Base-by-base conservation (phyloP, 2,113 vertebrate species). In the Lophochroa leadbeateri region DNA sequence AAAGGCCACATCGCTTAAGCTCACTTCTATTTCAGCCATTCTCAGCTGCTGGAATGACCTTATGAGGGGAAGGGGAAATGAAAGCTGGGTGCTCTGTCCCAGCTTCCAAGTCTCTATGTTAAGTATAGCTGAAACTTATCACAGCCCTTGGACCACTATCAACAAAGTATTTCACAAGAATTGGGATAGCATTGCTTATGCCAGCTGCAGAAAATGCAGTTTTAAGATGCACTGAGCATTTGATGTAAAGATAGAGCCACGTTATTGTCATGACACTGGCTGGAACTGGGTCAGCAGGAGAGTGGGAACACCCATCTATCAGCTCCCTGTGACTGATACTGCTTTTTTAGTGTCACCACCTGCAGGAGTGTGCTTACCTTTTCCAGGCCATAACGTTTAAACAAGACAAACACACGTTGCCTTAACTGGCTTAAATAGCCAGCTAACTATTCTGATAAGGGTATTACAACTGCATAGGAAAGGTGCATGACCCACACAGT, bases 361-460 rank as follows among this genome's bases (percentile, higher is more conserved):
- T 93, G 89, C 0, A 23, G 86, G 82, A 92, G 71, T 78, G 70
- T 83, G 43, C 84, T 94, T 47, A 33, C 75, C 41, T 1, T 71
- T 67, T 85, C 79, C 88, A 92, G 82, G 15, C 52, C 43, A 15
- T 39, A 75, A 64, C 5, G 2, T 87, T 95, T 71, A 68, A 93
- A 86, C 44, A 97, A 41, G 85, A 50, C 49, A 96, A 76, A 93
- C 86, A 94, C 94, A 97, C 91, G 63, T 96, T 83, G 94, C 88
- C 84, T 93, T 93, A 89, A 17, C 28, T 74, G 53, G 10, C 61
- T 79, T 86, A 78, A 88, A 50, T 15, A 71, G 49, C 70, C 78
- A 88, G 67, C 31, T 61, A 72, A n/a, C 27, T 71, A 29, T 81
- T 68, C 74, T 61, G 60, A 55, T 10, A 52, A 61, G 28, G 50